Percentiles rank a stretch among this genome's conserved stretches.
phyloP scores from a whole-genome alignment of 2,888 invertebrate species.

The Ichneumoninae sp. region DNA sequence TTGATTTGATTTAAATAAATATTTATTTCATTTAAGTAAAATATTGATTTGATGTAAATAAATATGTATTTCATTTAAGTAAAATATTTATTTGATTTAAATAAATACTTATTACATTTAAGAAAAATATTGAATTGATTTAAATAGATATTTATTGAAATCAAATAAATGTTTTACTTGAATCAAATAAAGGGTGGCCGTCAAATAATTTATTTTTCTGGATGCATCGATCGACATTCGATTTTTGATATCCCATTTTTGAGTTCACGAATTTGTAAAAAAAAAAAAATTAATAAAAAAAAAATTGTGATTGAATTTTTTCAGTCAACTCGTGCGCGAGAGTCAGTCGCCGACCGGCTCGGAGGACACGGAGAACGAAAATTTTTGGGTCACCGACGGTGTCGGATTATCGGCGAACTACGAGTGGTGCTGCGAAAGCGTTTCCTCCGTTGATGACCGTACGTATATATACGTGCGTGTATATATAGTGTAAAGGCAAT shows the following conservation, averaged over 20 bases:
- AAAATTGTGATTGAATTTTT: conserved; percentile 4
- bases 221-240: no score
- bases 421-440: conserved; percentile 55
- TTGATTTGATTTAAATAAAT: no score
- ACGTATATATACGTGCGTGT: conserved; percentile 11
- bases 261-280: not conserved
- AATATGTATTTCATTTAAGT: no score
- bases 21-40: no score
- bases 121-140: no score
- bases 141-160: no score
- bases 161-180: no score
- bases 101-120: no score
- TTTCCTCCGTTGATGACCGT: conserved; percentile 53
- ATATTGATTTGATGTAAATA: no score
- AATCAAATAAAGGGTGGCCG: no score
- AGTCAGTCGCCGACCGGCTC: conserved; percentile 68
- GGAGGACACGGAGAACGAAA: conserved; percentile 74
- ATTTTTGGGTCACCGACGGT: conserved; percentile 55
- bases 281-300: not conserved
- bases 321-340: conserved; percentile 74
- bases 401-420: conserved; percentile 50
- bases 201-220: no score
- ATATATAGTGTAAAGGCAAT: not conserved
- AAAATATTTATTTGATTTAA: no score
- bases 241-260: not conserved